Conservation (phyloP, 1,140 invertebrate genomes). For the Venturia canescens region DNA sequence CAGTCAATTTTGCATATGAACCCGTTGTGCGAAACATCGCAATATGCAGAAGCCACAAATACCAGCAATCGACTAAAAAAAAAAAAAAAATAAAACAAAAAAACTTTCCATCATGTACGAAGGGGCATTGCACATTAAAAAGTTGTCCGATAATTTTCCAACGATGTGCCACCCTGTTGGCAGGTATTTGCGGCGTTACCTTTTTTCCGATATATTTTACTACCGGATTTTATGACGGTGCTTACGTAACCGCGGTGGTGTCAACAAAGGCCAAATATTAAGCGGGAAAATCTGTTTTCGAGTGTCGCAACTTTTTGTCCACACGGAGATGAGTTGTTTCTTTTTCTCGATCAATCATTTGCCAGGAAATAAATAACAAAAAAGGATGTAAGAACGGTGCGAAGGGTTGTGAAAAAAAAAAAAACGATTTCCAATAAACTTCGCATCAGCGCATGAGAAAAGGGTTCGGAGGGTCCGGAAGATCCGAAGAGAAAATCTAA, state of each 20-base stretch:
- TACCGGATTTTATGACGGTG: too few relatives aligned
- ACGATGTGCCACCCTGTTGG: neutral
- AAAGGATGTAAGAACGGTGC: too few relatives aligned
- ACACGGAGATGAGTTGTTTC: too few relatives aligned
- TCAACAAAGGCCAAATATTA: too few relatives aligned
- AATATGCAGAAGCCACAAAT: neutral
- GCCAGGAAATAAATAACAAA: too few relatives aligned
- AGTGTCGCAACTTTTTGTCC: too few relatives aligned
- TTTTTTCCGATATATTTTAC: too few relatives aligned
- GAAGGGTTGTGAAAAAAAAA: too few relatives aligned
- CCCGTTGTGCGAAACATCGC: neutral
- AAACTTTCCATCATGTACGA: neutral
- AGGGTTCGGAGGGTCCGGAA: neutral
- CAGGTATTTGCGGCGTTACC: neutral
- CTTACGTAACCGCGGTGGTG: too few relatives aligned
- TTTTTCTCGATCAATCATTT: too few relatives aligned
- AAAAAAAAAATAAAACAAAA: neutral
- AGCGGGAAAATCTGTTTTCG: too few relatives aligned
- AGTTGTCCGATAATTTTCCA: conserved; percentile 8
- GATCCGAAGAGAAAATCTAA: neutral
- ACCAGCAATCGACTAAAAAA: neutral
- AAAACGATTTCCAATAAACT: too few relatives aligned
- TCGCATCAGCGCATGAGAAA: neutral
- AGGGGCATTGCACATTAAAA: neutral
- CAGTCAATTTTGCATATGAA: conserved; percentile 10